phyloP scores from a whole-genome alignment of 1,140 invertebrate species.

The Octopus sinensis region DNA sequence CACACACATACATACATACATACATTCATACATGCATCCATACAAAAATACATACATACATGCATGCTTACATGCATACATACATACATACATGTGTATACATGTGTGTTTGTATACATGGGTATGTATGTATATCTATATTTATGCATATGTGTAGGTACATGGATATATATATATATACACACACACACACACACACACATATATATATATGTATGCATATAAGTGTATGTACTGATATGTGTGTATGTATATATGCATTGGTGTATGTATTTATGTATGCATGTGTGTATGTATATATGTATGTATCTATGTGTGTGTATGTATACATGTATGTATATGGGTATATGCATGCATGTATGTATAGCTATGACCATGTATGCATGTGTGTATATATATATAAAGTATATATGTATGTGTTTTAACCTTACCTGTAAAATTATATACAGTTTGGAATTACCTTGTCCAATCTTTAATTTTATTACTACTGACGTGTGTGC shows the following conservation, averaged over 20 bases:
- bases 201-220: not conserved
- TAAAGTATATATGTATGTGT: not conserved
- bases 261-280: not conserved
- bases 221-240: not conserved
- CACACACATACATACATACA: no score
- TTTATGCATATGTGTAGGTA: not conserved
- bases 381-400: not conserved
- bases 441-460: no score
- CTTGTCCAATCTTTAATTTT: no score
- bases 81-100: no score
- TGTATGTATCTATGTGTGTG: not conserved
- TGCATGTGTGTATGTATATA: not conserved
- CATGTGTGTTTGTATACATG: no score
- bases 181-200: not conserved
- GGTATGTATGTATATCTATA: not conserved
- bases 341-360: not conserved
- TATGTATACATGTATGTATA: not conserved
- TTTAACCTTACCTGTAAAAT: no score
- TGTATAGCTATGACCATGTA: not conserved
- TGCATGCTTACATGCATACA: no score
- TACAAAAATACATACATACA: no score
- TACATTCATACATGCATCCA: no score
- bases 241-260: not conserved
- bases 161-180: not conserved
- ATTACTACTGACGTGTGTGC: no score